Conservation (phyloP, 2,113 vertebrate species). For the Colinus virginianus region DNA sequence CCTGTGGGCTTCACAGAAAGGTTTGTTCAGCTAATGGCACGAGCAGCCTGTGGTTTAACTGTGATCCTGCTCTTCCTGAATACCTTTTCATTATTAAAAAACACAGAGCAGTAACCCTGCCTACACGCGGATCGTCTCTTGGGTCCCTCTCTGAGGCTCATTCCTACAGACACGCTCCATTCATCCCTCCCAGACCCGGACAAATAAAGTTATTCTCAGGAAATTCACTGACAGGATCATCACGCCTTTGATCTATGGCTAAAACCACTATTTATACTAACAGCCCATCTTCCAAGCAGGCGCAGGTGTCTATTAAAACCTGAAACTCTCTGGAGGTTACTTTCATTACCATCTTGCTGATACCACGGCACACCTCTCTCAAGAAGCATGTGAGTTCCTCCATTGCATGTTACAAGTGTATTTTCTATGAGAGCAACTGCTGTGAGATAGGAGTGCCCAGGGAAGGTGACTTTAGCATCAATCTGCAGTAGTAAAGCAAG, state of each 20-base stretch:
- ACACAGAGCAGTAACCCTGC: background rate
- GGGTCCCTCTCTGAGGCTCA: background rate
- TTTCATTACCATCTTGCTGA: background rate
- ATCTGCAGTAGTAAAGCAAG: rapidly evolving
- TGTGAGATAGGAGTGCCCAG: background rate
- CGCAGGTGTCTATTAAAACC: background rate
- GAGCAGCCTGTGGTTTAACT: background rate
- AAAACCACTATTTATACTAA: background rate
- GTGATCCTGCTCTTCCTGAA: background rate
- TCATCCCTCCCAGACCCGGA: background rate
- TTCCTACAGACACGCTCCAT: background rate
- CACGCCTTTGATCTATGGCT: background rate
- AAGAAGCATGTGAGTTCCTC: background rate
- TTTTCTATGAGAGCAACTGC: background rate
- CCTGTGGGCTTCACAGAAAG: background rate
- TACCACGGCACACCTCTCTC: rapidly evolving
- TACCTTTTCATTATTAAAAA: background rate
- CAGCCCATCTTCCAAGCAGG: rapidly evolving
- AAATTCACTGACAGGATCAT: background rate
- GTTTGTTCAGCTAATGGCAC: background rate
- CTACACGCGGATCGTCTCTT: background rate
- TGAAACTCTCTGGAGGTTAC: background rate
- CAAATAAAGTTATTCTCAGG: background rate
- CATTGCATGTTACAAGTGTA: background rate
- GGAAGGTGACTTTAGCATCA: background rate